Conservation (phyloP, 2,797 vertebrate species). For the Enteromius radiatus region DNA sequence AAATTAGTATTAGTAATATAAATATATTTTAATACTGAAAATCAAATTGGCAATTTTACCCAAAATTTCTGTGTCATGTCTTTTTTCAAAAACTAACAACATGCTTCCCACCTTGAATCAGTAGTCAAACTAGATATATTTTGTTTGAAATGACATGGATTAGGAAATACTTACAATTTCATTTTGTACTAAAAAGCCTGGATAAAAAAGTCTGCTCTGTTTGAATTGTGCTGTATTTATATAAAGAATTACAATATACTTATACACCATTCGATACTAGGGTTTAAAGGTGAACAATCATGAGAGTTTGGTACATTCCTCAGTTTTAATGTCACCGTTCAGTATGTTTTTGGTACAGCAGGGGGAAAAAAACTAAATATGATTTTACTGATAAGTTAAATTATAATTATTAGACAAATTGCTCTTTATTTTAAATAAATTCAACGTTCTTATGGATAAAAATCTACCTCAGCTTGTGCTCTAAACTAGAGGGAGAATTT, state of each 20-base stretch:
- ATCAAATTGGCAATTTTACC: neutral
- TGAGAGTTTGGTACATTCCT: no score
- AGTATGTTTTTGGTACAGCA: neutral
- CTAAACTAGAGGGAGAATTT: neutral
- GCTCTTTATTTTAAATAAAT: neutral
- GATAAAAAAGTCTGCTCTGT: neutral
- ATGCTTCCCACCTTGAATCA: neutral
- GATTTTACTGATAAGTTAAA: no score
- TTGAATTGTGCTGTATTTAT: neutral
- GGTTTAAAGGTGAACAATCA: neutral
- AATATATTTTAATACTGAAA: neutral
- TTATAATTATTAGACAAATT: no score
- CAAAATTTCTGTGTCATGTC: neutral
- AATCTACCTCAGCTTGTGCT: neutral
- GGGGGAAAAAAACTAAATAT: no score
- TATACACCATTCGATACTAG: neutral
- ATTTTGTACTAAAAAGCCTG: neutral
- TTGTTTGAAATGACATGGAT: neutral
- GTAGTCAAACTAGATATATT: neutral
- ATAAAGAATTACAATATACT: neutral
- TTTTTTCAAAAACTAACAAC: neutral
- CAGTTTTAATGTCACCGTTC: neutral
- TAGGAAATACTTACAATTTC: neutral
- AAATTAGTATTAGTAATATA: neutral
- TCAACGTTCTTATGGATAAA: neutral